Conservation (phyloP, 2,113 vertebrate genomes). For the Lepidothrix coronata region DNA sequence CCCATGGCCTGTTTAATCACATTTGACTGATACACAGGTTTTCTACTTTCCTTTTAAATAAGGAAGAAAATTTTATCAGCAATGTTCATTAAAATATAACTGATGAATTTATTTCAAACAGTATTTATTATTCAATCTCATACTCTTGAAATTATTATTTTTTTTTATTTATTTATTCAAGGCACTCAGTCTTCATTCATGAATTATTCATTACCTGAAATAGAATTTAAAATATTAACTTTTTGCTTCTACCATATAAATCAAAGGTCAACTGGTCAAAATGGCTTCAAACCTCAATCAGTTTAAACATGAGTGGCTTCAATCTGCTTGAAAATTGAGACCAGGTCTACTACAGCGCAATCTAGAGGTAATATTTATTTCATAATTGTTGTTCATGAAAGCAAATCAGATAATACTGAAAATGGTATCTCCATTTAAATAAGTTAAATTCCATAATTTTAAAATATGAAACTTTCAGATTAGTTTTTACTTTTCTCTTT, state of each 20-base stretch:
- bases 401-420: neutral
- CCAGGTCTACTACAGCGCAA: neutral
- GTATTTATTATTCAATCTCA: neutral
- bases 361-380: neutral
- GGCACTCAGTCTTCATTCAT: neutral
- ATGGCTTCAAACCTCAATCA: neutral
- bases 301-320: neutral
- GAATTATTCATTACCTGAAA: neutral
- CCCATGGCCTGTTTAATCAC: neutral
- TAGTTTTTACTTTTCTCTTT: neutral
- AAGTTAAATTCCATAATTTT: neutral
- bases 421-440: neutral
- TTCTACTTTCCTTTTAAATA: neutral
- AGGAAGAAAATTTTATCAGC: neutral
- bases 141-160: neutral
- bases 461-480: neutral
- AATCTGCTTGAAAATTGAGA: neutral
- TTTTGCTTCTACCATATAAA: neutral
- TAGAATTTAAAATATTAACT: neutral
- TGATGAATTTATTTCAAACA: neutral
- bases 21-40: neutral
- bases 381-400: neutral
- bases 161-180: neutral
- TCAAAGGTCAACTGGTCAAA: neutral
- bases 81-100: neutral